phyloP scores from a whole-genome alignment of 2,797 vertebrate species.

The Cuculus canorus region DNA sequence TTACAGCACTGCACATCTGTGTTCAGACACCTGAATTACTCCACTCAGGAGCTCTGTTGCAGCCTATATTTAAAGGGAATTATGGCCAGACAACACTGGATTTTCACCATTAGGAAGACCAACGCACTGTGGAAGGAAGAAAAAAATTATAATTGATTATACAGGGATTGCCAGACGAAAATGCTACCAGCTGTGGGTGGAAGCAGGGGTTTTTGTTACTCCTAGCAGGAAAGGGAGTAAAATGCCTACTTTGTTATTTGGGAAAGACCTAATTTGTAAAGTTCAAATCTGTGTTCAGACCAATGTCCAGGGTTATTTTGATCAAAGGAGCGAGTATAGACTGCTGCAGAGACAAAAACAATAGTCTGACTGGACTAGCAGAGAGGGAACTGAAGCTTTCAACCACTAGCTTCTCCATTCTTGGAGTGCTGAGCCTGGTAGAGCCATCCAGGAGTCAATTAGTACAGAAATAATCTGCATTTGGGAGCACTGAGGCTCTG shows the following conservation, averaged over 20 bases:
- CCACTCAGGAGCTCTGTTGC: background rate
- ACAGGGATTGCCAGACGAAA: constrained; percentile 16
- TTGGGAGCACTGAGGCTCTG: background rate
- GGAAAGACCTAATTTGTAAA: constrained; percentile 19
- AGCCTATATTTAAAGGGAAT: background rate
- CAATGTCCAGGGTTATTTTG: background rate
- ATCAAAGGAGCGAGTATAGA: constrained; percentile 1
- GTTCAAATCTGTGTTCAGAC: constrained; percentile 11
- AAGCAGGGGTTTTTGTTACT: background rate
- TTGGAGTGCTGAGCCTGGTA: background rate
- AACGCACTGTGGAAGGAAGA: constrained; percentile 8
- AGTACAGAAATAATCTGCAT: background rate
- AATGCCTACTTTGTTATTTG: constrained; percentile 10
- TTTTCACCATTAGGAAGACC: constrained; percentile 18
- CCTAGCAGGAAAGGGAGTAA: constrained; percentile 21
- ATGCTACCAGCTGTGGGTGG: constrained; percentile 42
- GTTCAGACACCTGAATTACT: background rate
- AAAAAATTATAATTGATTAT: constrained; percentile 22
- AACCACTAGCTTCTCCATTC: background rate
- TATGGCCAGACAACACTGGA: background rate
- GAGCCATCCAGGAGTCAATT: background rate
- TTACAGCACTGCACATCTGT: background rate
- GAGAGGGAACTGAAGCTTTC: background rate
- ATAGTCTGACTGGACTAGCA: background rate
- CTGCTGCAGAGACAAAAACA: constrained; percentile 6